These are phyloP conservation scores for Heliconius sara DNA, from an alignment of 2,888 invertebrate species.

Conservation along the genomic window DNA sequence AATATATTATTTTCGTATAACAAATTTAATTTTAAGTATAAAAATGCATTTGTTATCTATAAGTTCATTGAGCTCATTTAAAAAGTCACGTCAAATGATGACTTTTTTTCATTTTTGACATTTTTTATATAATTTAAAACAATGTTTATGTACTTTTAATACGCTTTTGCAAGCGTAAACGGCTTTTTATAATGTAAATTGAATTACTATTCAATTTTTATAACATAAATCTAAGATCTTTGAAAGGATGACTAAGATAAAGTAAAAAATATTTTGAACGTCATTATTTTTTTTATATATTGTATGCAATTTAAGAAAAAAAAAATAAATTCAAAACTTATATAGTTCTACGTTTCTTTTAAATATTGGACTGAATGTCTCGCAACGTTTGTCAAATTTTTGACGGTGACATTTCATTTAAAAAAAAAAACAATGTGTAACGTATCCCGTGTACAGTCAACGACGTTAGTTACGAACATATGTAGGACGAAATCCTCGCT, in stretches of 20 bases:
- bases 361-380: neutral
- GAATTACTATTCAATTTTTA: neutral
- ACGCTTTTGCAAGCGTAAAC: neutral
- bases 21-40: constrained; percentile 1
- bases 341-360: neutral
- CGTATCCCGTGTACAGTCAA: constrained; percentile 28
- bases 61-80: neutral
- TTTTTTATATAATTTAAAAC: neutral
- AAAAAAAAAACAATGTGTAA: neutral
- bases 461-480: constrained; percentile 42
- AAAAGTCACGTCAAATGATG: neutral
- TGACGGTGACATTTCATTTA: neutral
- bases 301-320: neutral
- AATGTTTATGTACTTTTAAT: neutral
- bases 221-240: neutral
- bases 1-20: neutral
- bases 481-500: constrained; percentile 80
- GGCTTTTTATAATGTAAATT: neutral
- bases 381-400: neutral
- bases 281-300: neutral
- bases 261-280: neutral
- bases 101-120: neutral
- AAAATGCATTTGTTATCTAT: constrained; percentile 14
- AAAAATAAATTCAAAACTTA: neutral
- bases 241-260: neutral